Conservation (phyloP, 2,797 vertebrate species). For the Rhinella marina region DNA sequence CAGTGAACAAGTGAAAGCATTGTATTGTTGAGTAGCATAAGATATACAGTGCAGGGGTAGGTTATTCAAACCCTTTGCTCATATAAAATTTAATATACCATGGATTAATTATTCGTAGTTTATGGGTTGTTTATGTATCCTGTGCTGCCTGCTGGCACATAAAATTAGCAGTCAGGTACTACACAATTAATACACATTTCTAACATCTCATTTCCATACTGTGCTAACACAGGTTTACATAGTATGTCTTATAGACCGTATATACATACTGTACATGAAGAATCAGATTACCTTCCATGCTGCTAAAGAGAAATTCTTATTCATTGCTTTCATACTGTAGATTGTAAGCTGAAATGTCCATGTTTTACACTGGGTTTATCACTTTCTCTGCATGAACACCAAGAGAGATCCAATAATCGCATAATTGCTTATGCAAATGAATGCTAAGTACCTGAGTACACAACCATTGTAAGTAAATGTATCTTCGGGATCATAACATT, state of each 20-base stretch:
- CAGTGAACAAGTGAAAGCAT: too few relatives aligned
- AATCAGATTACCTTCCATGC: background rate
- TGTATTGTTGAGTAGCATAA: too few relatives aligned
- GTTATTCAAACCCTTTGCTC: background rate
- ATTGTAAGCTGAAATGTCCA: background rate
- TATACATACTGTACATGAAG: background rate
- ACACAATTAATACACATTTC: background rate
- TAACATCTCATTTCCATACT: background rate
- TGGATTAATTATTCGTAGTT: background rate
- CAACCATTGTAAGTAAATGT: constrained; percentile 37
- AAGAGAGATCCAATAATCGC: constrained; percentile 30
- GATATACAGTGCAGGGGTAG: background rate
- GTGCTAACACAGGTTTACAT: background rate
- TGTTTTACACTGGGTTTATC: constrained; percentile 1
- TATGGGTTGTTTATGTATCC: background rate
- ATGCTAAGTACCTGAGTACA: constrained; percentile 40
- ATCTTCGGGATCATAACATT: constrained; percentile 40
- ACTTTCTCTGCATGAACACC: constrained; percentile 11
- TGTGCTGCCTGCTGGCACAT: background rate
- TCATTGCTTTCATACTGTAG: background rate
- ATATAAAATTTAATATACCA: background rate
- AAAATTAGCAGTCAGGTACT: background rate
- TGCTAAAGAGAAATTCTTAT: background rate
- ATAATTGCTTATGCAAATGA: constrained; percentile 40
- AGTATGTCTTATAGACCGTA: background rate